Evolutionary conservation across 2,113 vertebrate genomes (phyloP), one percentile per base, ranked within the genome.

Genomic region (Indicator indicator): DNA sequence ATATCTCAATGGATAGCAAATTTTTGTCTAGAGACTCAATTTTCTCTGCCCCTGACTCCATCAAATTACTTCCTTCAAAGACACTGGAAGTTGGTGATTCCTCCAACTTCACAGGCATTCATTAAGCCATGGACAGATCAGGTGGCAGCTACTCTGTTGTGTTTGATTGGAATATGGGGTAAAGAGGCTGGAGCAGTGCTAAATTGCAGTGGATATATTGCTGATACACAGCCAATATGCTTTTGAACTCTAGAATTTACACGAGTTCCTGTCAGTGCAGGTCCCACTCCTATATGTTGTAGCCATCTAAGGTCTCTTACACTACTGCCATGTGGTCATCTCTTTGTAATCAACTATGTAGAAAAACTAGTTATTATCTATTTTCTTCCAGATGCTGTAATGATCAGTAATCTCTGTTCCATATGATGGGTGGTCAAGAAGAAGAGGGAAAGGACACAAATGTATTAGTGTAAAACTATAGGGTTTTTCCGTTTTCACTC

Each of bases 401-500:
- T 27, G 18, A 46, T 62, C 44, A 19, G 5, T 60, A 18, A 5
- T 36, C 14, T 46, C 12, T 48, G 19, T 32, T 72, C 23, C 6
- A 40, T 11, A 10, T 65, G 58, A 33, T 30, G 9, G 40, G 19
- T 5, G 40, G 7, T 30, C 0, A 2, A 80, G 33, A 16, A 12
- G 11, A 16, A 81, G n/a, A 46, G 10, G 28, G 21, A 83, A 90
- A 83, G 3, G 5, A 1, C 17, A 36, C 15, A 80, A 65, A 68
- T 0, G 0, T 36, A 14, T 48, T 55, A 59, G n/a, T 13, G 36
- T 3, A 63, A 15, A 69, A 56, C 17, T 44, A 54, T 6, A 64
- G 12, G 6, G 20, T 52, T 9, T 74, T 89, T 70, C 70, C 33
- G 15, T 26, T 91, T 88, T 77, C 28, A 84, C 7, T 28, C 6